Base-by-base conservation (phyloP, 2,888 invertebrate species). In the Dioctria linearis region DNA sequence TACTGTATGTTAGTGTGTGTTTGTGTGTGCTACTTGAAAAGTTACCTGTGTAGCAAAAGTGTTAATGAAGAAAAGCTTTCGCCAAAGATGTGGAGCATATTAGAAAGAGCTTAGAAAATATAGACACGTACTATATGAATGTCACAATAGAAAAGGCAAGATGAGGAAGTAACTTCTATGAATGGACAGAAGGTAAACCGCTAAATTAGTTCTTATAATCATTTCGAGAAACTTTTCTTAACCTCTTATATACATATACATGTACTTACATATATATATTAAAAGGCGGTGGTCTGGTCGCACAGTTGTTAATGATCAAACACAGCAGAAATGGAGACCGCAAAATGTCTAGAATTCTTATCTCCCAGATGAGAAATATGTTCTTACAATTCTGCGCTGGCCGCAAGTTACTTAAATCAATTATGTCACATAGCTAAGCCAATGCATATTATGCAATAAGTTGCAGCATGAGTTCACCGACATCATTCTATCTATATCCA, bases 261-360 rank as follows among this genome's bases (percentile, higher is more conserved):
- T 25, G 25, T 25, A 25, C 25, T 1, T 25, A 25, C 2, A 25
- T 25, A 25, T 25, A 25, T 25, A 25, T 25, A 13, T 25, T 46
- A 6, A 13, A 43, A 13, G 46, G 25, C 42, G 43, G 25, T 25
- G 25, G 40, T 67, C 67, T 42, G 25, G 43, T 46, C 49, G 43
- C 43, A 43, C 25, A 67, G 5, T 67, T 25, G 46, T 13, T 9
- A 67, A 46, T 4, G 67, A 46, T 49, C 25, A 67, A 67, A 13
- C n/a, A 67, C 43, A 67, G 67, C 13, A 46, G 67, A 25, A 25
- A 25, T 25, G 25, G 25, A 67, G 25, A 46, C 46, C 67, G 25
- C 46, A 67, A 46, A n/a, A 67, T 67, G 67, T 25, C 67, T 25
- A 25, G 67, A 42, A 67, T 67, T 67, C 67, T 67, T 67, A 67